Base-by-base conservation (phyloP, 2,888 invertebrate species). In the Amphimallon solstitiale region DNA sequence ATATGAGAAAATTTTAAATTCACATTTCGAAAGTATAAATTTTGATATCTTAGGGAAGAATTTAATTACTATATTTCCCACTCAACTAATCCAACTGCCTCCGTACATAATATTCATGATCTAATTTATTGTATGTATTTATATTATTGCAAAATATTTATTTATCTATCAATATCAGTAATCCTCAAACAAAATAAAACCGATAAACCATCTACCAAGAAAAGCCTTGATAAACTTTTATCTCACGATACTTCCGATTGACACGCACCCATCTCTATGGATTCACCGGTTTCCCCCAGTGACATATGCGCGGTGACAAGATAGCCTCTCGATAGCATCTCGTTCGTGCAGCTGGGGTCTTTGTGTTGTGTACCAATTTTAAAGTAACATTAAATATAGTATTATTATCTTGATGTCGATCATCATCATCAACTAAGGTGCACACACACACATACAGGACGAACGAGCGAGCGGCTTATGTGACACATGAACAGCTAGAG, bases 261-360 rank as follows among this genome's bases (percentile, higher is more conserved):
- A 35, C 61, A 61, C 61, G 61, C 61, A 61, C 61, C 46, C 61
- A 61, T 61, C 61, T 61, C 61, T 46, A 45, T 34, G 15, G 45
- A 40, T 46, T 23, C 46, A 23, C 19, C 46, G 54, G 35, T 71
- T 70, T 66, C 66, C 63, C 63, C 73, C 71, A 73, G 77, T 78
- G 78, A 78, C 79, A 80, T 78, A 78, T 79, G 78, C 76, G 74
- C 72, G 67, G 74, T 73, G 79, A 78, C 78, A 77, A 80, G 78
- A 79, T 78, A 79, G 73, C 40, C 73, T 72, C 69, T 73, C 73
- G 80, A 80, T 80, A 78, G 76, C 73, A 80, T 79, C 78, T 76
- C 76, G 73, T 75, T 75, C 77, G 70, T 73, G 78, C 80, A 80
- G 80, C 80, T 80, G 80, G 77, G 72, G 17, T 73, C 72, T 74